Evolutionary conservation across 2,888 invertebrate genomes (phyloP), one percentile per base, ranked within the genome.

Genomic region (Cristatella mucedo): DNA sequence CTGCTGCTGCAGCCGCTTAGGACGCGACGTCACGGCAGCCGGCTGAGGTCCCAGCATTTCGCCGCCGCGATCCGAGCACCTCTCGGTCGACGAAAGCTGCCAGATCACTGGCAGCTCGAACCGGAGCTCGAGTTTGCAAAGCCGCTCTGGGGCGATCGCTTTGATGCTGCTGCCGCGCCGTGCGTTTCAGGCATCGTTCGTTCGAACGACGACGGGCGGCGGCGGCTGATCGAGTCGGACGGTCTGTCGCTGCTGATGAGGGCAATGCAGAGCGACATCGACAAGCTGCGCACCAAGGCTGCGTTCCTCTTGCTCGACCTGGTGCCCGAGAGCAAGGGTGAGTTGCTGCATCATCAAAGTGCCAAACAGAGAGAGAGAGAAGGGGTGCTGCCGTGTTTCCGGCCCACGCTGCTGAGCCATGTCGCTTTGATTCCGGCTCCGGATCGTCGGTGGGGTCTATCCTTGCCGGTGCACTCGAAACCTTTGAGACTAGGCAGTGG

Each of bases 291-390:
- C 50, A 74, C 75, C 2, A 84, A 82, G 65, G 73, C 78, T 0
- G 74, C 78, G 7, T 83, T 84, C 64, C 67, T 85, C 38, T 61
- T 82, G 32, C 66, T 71, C 1, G 68, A 75, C 15, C 61, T 83
- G 9, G n/a, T n/a, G n/a, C n/a, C n/a, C n/a, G n/a, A n/a, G n/a
- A n/a, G n/a, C n/a, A n/a, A n/a, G n/a, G n/a, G n/a, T n/a, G n/a
- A n/a, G n/a, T n/a, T n/a, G n/a, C n/a, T n/a, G n/a, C n/a, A n/a
- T n/a, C n/a, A n/a, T n/a, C n/a, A n/a, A n/a, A n/a, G n/a, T n/a
- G n/a, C n/a, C n/a, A n/a, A n/a, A n/a, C n/a, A n/a, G n/a, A n/a
- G n/a, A n/a, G n/a, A n/a, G n/a, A n/a, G n/a, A n/a, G n/a, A n/a
- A n/a, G n/a, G n/a, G n/a, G n/a, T n/a, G n/a, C n/a, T n/a, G n/a